phyloP scores from a whole-genome alignment of 2,888 invertebrate genomes.

The Campoplex capitator region DNA sequence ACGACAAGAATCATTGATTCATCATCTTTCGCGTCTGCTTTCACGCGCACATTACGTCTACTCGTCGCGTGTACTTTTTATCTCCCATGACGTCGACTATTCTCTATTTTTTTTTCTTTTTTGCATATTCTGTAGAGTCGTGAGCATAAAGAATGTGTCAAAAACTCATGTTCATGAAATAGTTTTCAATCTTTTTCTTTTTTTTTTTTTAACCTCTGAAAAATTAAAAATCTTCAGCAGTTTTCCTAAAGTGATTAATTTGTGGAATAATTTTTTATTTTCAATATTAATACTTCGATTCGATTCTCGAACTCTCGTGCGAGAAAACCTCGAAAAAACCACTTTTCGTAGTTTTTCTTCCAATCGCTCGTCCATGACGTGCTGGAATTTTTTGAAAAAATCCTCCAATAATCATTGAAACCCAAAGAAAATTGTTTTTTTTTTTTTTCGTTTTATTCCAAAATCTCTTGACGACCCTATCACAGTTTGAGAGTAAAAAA shows the following conservation, averaged over 20 bases:
- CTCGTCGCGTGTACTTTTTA: not conserved
- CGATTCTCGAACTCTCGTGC: not conserved
- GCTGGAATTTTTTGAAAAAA: too few species aligned
- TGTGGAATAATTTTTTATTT: too few species aligned
- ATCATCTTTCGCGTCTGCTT: not conserved
- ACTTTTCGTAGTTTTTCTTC: too few species aligned
- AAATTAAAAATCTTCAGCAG: too few species aligned
- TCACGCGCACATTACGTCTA: not conserved
- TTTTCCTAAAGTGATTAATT: too few species aligned
- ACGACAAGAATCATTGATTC: conserved; percentile 42
- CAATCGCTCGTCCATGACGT: too few species aligned
- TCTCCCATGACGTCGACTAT: not conserved
- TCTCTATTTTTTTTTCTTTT: not conserved
- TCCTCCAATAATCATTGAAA: too few species aligned
- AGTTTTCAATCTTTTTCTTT: not conserved
- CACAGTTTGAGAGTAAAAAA: too few species aligned
- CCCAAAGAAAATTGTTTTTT: too few species aligned
- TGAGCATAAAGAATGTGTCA: not conserved
- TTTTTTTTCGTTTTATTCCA: too few species aligned
- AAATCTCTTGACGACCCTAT: too few species aligned
- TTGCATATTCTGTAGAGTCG: not conserved
- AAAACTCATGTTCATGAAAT: not conserved
- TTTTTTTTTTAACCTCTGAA: not conserved
- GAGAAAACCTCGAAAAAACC: not conserved
- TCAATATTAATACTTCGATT: too few species aligned